Conservation (phyloP, 2,113 vertebrate genomes). For the Tursiops truncatus region DNA sequence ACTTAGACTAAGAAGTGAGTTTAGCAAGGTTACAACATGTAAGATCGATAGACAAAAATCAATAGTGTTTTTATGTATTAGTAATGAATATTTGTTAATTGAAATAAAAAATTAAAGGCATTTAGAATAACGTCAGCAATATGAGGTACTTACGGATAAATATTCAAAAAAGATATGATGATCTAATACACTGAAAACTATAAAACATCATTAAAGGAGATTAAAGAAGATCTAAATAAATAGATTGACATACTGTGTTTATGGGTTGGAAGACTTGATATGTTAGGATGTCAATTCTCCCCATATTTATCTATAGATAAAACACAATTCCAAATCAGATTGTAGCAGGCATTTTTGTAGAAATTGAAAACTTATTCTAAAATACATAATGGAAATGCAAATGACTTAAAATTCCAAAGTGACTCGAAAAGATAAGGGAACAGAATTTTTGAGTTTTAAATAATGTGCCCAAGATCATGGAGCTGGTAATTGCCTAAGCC, state of each 20-base stretch:
- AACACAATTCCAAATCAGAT: not conserved
- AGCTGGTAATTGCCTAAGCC: not conserved
- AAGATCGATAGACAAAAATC: not conserved
- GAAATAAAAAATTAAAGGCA: not conserved
- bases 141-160: not conserved
- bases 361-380: not conserved
- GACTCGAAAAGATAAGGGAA: not conserved
- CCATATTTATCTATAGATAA: not conserved
- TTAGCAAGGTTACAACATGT: not conserved
- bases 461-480: not conserved
- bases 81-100: not conserved
- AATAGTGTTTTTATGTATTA: not conserved
- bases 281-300: not conserved
- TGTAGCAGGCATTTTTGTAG: not conserved
- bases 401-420: not conserved
- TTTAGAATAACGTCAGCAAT: not conserved
- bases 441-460: not conserved
- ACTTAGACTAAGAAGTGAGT: not conserved
- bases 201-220: not conserved
- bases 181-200: not conserved
- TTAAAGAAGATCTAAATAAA: slow-evolving; percentile 11
- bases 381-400: slow-evolving; percentile 18
- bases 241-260: not conserved
- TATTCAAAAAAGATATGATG: not conserved
- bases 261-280: not conserved